Evolutionary conservation across 2,888 invertebrate genomes (phyloP).

Genomic region (Amphipoea lucens): DNA sequence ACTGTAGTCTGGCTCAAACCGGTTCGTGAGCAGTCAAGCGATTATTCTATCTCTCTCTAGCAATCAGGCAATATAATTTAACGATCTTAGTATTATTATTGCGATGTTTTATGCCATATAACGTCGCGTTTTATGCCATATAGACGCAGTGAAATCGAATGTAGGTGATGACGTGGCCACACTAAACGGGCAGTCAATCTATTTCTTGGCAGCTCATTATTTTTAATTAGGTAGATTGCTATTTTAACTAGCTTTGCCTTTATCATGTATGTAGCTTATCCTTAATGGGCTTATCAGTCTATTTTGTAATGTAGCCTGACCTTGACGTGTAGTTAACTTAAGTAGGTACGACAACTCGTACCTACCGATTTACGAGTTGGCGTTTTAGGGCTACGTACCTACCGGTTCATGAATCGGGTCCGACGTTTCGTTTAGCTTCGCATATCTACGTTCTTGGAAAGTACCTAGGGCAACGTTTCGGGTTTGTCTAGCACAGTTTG

Average conservation of each 20-base stretch:
- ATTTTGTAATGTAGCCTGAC: conserved; percentile 36
- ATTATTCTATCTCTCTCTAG: conserved; percentile 40
- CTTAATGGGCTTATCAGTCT: background rate
- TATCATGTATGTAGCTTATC: conserved; percentile 13
- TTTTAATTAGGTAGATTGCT: background rate
- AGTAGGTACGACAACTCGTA: conserved; percentile 11
- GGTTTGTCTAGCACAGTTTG: conserved; percentile 8
- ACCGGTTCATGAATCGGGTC: background rate
- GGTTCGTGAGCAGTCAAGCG: conserved; percentile 52
- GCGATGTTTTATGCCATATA: conserved; percentile 19
- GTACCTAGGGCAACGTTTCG: background rate
- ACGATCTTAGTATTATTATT: conserved; percentile 46
- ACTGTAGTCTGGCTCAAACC: conserved; percentile 39
- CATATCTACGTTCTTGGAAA: background rate
- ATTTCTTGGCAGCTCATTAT: conserved; percentile 6
- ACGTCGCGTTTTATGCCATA: conserved; percentile 6
- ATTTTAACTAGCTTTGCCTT: background rate
- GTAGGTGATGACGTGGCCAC: background rate
- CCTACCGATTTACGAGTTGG: conserved; percentile 3
- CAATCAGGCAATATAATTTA: conserved; percentile 16
- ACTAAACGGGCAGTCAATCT: background rate
- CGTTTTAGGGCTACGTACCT: conserved; percentile 7
- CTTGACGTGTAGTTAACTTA: conserved; percentile 15
- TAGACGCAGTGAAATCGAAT: conserved; percentile 18
- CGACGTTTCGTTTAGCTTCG: background rate